Evolutionary conservation across 2,113 vertebrate genomes (phyloP), one percentile per base, ranked within the genome.

Genomic region (Piaya cayana): DNA sequence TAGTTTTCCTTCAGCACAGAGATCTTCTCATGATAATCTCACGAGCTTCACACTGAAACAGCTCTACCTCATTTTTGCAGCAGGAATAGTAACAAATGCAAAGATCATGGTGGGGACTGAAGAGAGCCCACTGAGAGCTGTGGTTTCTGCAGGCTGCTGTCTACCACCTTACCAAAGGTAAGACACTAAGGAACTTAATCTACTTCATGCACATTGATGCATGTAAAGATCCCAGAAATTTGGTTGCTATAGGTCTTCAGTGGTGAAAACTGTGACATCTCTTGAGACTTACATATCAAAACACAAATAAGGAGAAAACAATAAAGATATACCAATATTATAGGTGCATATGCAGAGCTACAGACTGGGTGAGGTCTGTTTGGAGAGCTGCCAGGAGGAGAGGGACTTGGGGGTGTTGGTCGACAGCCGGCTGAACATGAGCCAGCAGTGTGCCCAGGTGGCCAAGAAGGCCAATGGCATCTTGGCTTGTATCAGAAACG

Each of bases 31-130:
- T 0, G 2, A 26, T 29, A 45, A 36, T 69, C 21, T 77, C 29
- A 4, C 10, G 32, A 72, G 43, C 25, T 56, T 58, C 64, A 52
- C 0, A 2, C 25, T 23, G 49, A 71, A 37, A 52, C 0, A 7
- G 23, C 47, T n/a, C 49, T 59, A 23, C 17, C 47, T 53, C 52
- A 34, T 37, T 79, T 62, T 20, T 67, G 18, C 42, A 75, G 22
- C 32, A 50, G 58, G 29, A 58, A 52, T 2, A 69, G 34, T 32
- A 37, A 82, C 37, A 79, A 72, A 49, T 8, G 20, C 52, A 70
- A 15, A 8, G 43, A 9, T 59, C 23, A 22, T 5, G 27, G 60
- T 12, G 43, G 34, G 47, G 22, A 50, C 30, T 17, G 22, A 37
- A 70, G 23, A 63, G 20, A 30, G 34, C 47, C 19, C 47, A 29